These are phyloP conservation scores for Auanema freiburgensis DNA, from an alignment of 2,888 invertebrate genomes.

Conservation along the genomic window DNA sequence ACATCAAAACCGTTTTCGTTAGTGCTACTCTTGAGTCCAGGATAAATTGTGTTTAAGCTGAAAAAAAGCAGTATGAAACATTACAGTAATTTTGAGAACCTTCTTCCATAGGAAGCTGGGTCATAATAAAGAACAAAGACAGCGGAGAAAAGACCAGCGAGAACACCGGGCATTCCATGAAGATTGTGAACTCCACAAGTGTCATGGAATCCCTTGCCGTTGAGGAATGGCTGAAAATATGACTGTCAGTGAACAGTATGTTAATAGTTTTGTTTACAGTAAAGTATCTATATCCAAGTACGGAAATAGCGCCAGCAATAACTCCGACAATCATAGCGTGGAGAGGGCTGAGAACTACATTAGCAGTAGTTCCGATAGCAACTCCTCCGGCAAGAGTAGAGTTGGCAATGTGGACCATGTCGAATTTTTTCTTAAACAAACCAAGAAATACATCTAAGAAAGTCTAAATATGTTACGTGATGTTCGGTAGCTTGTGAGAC, in stretches of 20 bases:
- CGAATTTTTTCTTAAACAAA: slow-evolving; percentile 50
- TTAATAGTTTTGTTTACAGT: slow-evolving; percentile 34
- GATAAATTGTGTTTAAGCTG: slow-evolving; percentile 44
- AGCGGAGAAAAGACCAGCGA: slow-evolving; percentile 42
- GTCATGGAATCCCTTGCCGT: slow-evolving; percentile 72
- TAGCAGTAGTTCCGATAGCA: slow-evolving; percentile 64
- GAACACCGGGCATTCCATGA: slow-evolving; percentile 56
- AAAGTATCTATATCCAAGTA: slow-evolving; percentile 52
- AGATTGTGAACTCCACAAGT: slow-evolving; percentile 59
- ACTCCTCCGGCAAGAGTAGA: slow-evolving; percentile 66
- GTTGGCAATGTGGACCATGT: slow-evolving; percentile 68
- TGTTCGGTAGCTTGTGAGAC: slow-evolving; percentile 77
- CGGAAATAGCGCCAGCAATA: slow-evolving; percentile 61
- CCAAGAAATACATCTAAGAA: neutral
- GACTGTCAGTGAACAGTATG: slow-evolving; percentile 63
- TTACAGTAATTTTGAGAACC: slow-evolving; percentile 27
- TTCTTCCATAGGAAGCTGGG: slow-evolving; percentile 33
- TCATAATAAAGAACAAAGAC: slow-evolving; percentile 40
- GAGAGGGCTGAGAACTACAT: slow-evolving; percentile 65
- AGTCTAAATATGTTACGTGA: slow-evolving; percentile 31
- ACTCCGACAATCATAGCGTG: slow-evolving; percentile 63
- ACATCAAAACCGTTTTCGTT: slow-evolving; percentile 67
- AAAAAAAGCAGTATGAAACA: slow-evolving; percentile 10
- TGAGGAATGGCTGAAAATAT: slow-evolving; percentile 74
- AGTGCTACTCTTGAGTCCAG: slow-evolving; percentile 28